Evolutionary conservation across 2,113 vertebrate genomes (phyloP).

Genomic region (Chaetura pelagica): DNA sequence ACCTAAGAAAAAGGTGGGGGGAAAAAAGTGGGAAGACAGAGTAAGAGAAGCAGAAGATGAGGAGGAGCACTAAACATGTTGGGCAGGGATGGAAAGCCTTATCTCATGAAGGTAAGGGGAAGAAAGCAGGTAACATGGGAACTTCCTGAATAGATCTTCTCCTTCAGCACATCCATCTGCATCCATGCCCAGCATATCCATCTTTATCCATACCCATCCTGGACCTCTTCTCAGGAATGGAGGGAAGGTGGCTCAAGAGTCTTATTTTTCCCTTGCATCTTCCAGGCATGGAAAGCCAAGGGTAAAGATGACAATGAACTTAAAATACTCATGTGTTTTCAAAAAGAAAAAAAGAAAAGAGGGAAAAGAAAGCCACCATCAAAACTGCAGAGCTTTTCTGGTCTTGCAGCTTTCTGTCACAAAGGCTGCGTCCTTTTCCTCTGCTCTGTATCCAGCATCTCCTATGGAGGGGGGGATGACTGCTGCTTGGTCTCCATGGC

Average conservation of each 20-base stretch:
- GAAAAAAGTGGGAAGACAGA: neutral
- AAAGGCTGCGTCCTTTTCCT: neutral
- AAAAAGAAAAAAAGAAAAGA: neutral
- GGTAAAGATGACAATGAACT: neutral
- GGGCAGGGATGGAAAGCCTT: neutral
- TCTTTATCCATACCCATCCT: neutral
- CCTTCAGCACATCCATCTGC: neutral
- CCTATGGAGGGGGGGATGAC: neutral
- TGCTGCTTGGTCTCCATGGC: neutral
- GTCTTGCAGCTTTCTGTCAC: neutral
- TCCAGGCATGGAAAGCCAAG: neutral
- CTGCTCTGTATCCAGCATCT: neutral
- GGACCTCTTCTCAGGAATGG: neutral
- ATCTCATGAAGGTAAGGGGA: neutral
- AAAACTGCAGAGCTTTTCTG: neutral
- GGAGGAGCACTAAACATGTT: neutral
- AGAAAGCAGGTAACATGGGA: neutral
- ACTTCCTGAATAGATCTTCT: neutral
- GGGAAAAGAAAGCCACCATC: neutral
- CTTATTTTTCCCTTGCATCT: neutral
- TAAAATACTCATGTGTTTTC: neutral
- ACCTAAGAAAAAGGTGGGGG: neutral
- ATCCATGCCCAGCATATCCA: neutral
- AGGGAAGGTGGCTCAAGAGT: neutral
- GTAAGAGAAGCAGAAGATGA: neutral